A percentile compares a stretch with the other conserved stretches of the same genome.
Evolutionary conservation across 2,113 vertebrate genomes (phyloP).

Genomic region (Cygnus atratus): DNA sequence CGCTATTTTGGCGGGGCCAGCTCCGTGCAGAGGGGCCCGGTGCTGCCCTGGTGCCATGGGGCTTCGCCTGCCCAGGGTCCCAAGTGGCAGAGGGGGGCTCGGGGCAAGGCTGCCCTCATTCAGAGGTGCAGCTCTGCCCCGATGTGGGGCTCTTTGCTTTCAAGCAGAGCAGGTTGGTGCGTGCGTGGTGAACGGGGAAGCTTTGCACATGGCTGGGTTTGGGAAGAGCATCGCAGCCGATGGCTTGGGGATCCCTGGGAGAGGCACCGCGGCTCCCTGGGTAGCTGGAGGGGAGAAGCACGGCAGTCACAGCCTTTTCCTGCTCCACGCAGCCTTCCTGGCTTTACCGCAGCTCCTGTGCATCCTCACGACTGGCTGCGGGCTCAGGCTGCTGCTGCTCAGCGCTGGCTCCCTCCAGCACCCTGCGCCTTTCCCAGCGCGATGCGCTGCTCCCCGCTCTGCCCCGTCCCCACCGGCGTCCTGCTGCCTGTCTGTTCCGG

Average conservation of each 20-base stretch:
- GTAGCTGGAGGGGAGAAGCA: not conserved
- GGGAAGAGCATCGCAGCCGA: not conserved
- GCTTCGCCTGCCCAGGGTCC: fast-evolving
- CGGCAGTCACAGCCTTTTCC: not conserved
- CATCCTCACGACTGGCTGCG: not conserved
- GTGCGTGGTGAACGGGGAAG: fast-evolving
- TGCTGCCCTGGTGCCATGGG: fast-evolving
- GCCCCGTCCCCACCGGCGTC: not conserved
- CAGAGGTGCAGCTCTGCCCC: not conserved
- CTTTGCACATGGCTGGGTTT: fast-evolving
- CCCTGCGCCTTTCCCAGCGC: fast-evolving
- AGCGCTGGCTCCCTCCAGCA: not conserved
- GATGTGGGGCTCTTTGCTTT: not conserved
- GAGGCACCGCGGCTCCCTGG: fast-evolving
- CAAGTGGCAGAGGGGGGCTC: not conserved
- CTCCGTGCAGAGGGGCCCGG: not conserved
- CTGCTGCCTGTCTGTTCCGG: not conserved
- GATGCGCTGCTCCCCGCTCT: not conserved
- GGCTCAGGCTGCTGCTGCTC: fast-evolving
- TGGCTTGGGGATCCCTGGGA: not conserved
- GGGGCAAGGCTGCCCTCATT: not conserved
- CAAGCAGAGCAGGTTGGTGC: not conserved
- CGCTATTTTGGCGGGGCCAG: not conserved
- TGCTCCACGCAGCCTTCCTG: not conserved
- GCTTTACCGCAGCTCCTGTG: not conserved